These are phyloP conservation scores for Drosophila parabipectinata DNA, from an alignment of 1,140 invertebrate genomes.

Conservation along the genomic window DNA sequence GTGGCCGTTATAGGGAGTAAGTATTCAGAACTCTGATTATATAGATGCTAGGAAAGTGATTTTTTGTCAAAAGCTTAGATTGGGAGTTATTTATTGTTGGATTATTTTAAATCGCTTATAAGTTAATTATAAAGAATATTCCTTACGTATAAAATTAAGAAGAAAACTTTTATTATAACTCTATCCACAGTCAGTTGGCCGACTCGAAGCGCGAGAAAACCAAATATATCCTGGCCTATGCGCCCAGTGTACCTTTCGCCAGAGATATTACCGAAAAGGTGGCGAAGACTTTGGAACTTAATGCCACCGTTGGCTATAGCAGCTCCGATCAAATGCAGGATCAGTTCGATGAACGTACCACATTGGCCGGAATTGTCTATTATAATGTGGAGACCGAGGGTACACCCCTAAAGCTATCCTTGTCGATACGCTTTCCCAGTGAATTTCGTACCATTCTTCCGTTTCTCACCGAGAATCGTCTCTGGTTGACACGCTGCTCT, in stretches of 20 bases:
- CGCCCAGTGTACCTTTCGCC: constrained; percentile 30
- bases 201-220: constrained; percentile 62
- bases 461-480: constrained; percentile 58
- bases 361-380: constrained; percentile 52
- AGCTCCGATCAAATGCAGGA: constrained; percentile 19
- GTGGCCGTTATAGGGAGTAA: too few relatives aligned
- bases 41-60: too few relatives aligned
- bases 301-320: constrained; percentile 16
- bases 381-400: background rate
- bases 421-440: constrained; percentile 65
- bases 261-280: constrained; percentile 22
- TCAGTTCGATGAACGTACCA: constrained; percentile 66
- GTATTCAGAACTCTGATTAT: background rate
- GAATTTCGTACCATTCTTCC: constrained; percentile 63
- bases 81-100: too few relatives aligned
- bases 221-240: constrained; percentile 48
- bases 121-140: too few relatives aligned
- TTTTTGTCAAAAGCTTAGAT: too few relatives aligned
- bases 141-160: too few relatives aligned
- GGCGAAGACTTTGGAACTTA: constrained; percentile 38
- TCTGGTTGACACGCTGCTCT: constrained; percentile 70
- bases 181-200: constrained; percentile 8
- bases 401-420: constrained; percentile 27
- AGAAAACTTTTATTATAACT: background rate
- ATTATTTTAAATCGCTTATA: too few relatives aligned